phyloP scores from a whole-genome alignment of 1,140 invertebrate species.

The Achroia grisella region DNA sequence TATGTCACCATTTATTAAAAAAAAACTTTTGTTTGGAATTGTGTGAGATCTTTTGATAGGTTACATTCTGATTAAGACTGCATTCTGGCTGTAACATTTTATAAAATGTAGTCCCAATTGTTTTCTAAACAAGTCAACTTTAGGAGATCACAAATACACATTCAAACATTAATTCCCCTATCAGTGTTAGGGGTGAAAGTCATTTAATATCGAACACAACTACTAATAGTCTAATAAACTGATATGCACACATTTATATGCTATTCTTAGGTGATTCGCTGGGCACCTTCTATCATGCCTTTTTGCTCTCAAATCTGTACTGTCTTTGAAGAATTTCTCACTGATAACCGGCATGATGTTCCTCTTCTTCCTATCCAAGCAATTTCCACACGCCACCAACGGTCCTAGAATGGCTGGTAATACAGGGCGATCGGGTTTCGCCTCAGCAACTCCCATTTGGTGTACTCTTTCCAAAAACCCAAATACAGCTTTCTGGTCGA shows the following conservation, averaged over 20 bases:
- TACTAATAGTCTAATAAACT: not conserved
- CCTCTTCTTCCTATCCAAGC: slow-evolving; percentile 27
- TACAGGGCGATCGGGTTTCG: slow-evolving; percentile 10
- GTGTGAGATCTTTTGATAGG: too few relatives aligned
- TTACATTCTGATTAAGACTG: too few relatives aligned
- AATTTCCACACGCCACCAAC: slow-evolving; percentile 23
- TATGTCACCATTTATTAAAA: too few relatives aligned
- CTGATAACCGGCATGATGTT: slow-evolving; percentile 2
- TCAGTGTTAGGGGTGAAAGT: too few relatives aligned
- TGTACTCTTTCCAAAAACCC: slow-evolving; percentile 19
- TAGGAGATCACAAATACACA: too few relatives aligned
- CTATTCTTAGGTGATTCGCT: slow-evolving; percentile 1
- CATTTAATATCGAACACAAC: too few relatives aligned
- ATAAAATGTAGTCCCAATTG: too few relatives aligned
- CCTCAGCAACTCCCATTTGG: not conserved
- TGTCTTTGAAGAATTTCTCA: not conserved
- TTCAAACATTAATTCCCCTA: too few relatives aligned
- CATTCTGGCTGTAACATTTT: too few relatives aligned
- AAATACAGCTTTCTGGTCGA: slow-evolving; percentile 12
- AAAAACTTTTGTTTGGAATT: too few relatives aligned
- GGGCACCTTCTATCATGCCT: slow-evolving; percentile 1
- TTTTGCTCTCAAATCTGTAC: too few relatives aligned
- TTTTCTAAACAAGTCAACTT: too few relatives aligned
- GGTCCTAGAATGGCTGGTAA: slow-evolving; percentile 27
- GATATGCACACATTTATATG: slow-evolving; percentile 8